These are phyloP conservation scores for rabbit (Oryctolagus cuniculus) DNA, from an alignment of 2,113 vertebrate species.

Conservation along the genomic window mOryCun1.1 NC_091443.1:10195001-10195500, in stretches of 20 bases:
- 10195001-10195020: background rate
- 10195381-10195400: background rate
- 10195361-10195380: background rate
- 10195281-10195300: rapidly evolving
- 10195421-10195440: background rate
- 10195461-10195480: background rate
- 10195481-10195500: background rate
- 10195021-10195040: background rate
- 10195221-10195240: background rate
- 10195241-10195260: background rate
- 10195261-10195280: background rate
- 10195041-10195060: background rate
- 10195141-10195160: background rate
- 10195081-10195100: slow-evolving; percentile 45
- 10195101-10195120: background rate
- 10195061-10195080: slow-evolving; percentile 18
- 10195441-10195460: background rate
- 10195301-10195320: background rate
- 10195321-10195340: background rate
- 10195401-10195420: background rate
- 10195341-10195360: background rate
- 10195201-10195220: background rate
- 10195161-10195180: background rate
- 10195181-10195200: background rate
- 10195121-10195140: background rate